Conservation (phyloP, 1,140 invertebrate genomes). For the Drosophila mauritiana region DNA sequence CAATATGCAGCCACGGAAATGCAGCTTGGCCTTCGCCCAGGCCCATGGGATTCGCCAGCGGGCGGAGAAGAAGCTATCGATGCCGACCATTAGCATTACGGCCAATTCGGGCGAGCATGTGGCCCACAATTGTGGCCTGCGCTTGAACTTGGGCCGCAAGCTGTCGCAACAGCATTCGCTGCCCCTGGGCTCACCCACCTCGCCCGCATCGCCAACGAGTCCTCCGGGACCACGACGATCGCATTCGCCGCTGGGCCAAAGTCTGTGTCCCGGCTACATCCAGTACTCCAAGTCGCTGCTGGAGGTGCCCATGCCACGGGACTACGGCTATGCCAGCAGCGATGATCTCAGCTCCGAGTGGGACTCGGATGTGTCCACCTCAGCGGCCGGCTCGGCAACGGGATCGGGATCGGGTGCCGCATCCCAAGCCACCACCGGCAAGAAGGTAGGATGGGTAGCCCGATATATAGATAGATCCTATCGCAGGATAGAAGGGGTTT, state of each 20-base stretch:
- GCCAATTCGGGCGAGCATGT: conserved; percentile 64
- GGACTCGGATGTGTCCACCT: conserved; percentile 90
- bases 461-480: not conserved
- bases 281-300: conserved; percentile 91
- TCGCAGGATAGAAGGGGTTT: not conserved
- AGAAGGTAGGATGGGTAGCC: conserved; percentile 61
- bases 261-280: conserved; percentile 88
- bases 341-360: conserved; percentile 95
- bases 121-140: conserved; percentile 20
- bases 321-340: conserved; percentile 93
- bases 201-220: conserved; percentile 9
- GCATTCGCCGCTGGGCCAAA: conserved; percentile 69
- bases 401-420: conserved; percentile 34
- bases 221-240: conserved; percentile 52
- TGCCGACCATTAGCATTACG: conserved; percentile 75
- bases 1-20: conserved; percentile 70
- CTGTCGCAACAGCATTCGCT: conserved; percentile 51
- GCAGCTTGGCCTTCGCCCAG: conserved; percentile 81
- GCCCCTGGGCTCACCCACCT: conserved; percentile 17
- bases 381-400: conserved; percentile 32
- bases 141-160: conserved; percentile 32
- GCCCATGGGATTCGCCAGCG: conserved; percentile 75
- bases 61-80: conserved; percentile 71
- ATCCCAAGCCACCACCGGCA: conserved; percentile 24
- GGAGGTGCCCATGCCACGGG: conserved; percentile 89